Conservation (phyloP, 2,113 vertebrate genomes). For the Microtus oregoni region DNA sequence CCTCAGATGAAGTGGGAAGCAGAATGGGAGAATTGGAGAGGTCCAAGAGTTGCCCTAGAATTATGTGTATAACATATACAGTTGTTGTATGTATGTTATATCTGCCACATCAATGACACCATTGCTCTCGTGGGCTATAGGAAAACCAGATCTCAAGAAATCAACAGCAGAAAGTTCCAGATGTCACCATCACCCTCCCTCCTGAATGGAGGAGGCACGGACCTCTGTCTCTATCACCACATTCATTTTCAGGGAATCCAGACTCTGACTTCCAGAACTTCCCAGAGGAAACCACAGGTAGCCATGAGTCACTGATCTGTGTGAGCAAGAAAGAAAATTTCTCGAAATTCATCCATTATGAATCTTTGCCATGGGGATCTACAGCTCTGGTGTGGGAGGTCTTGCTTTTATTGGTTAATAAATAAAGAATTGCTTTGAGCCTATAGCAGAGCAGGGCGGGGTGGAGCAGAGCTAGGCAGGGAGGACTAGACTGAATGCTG, state of each 20-base stretch:
- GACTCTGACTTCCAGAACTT: background rate
- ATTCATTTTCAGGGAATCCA: background rate
- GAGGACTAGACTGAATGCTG: too few species aligned
- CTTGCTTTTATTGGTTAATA: too few species aligned
- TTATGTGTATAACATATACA: background rate
- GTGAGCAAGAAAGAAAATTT: background rate
- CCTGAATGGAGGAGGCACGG: background rate
- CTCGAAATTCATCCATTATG: background rate
- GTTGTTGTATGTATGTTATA: background rate
- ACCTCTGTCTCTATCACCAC: background rate
- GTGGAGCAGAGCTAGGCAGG: too few species aligned
- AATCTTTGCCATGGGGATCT: background rate
- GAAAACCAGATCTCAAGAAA: slow-evolving; percentile 13
- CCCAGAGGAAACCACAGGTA: background rate
- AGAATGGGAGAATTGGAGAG: background rate
- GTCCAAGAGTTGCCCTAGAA: background rate
- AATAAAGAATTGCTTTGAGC: too few species aligned
- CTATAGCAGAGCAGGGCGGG: too few species aligned
- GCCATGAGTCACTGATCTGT: background rate
- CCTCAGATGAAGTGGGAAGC: background rate
- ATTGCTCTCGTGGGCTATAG: background rate
- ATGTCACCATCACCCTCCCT: background rate
- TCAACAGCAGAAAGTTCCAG: background rate
- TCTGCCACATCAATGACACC: background rate
- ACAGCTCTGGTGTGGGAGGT: background rate